Evolutionary conservation across 2,888 invertebrate species (phyloP).

Genomic region (Thereva nobilitata): DNA sequence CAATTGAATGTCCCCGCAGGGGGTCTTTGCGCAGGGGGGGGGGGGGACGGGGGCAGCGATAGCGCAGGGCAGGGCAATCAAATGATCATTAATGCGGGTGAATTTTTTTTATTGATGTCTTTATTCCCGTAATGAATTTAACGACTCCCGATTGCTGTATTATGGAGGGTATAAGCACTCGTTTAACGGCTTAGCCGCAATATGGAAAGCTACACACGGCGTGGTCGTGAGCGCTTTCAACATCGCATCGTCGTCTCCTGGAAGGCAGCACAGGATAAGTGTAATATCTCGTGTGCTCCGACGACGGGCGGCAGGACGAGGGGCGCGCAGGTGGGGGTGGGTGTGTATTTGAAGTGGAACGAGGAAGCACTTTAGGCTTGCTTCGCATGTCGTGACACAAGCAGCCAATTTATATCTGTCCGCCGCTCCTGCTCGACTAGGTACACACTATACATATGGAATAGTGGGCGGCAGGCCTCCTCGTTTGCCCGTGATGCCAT

Average conservation of each 20-base stretch:
- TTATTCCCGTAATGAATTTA: constrained; percentile 22
- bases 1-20: too few species aligned
- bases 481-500: too few species aligned
- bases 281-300: not conserved
- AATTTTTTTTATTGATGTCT: constrained; percentile 12
- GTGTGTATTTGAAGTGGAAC: not conserved
- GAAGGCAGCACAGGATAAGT: not conserved
- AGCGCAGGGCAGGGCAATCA: not conserved
- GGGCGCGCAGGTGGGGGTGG: not conserved
- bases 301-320: not conserved
- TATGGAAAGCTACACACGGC: not conserved
- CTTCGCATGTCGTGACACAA: not conserved
- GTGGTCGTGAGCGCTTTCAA: not conserved
- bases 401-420: constrained; percentile 19
- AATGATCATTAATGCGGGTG: constrained; percentile 13
- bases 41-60: not conserved
- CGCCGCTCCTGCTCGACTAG: too few species aligned
- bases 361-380: not conserved
- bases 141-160: not conserved
- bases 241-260: not conserved
- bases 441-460: too few species aligned
- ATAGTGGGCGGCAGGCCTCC: too few species aligned
- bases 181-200: not conserved
- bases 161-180: not conserved
- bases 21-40: too few species aligned